Evolutionary conservation across 35 echinoderm and acorn worm genomes (phyloP).

Genomic region (Diadema setosum): DNA sequence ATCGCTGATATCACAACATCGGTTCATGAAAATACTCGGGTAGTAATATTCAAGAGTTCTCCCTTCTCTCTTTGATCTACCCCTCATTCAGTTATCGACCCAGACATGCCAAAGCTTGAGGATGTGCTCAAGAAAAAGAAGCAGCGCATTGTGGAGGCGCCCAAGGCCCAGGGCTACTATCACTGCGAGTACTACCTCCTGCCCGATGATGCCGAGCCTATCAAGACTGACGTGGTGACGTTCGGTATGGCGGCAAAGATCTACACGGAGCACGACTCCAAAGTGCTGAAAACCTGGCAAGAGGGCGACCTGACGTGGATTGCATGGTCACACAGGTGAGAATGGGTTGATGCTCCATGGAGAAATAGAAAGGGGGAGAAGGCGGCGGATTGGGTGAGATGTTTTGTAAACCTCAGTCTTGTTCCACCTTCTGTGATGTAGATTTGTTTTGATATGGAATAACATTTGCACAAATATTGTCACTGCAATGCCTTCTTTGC

Average conservation of each 20-base stretch:
- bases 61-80: not conserved
- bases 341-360: too few species aligned
- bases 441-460: too few species aligned
- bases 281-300: slow-evolving; percentile 99
- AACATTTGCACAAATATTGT: too few species aligned
- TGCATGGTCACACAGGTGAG: slow-evolving; percentile 96
- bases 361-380: too few species aligned
- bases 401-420: too few species aligned
- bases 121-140: slow-evolving; percentile 89
- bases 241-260: slow-evolving; percentile 99
- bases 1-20: not conserved
- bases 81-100: slow-evolving; percentile 47
- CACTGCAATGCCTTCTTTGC: too few species aligned
- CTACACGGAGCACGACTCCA: slow-evolving; percentile 97
- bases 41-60: not conserved
- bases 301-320: slow-evolving; percentile 98
- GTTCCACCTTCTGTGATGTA: too few species aligned
- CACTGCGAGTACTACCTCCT: slow-evolving; percentile 81
- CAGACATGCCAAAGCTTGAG: slow-evolving; percentile 70
- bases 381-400: too few species aligned
- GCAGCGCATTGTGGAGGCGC: slow-evolving; percentile 84
- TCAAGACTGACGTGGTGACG: slow-evolving; percentile 90
- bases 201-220: slow-evolving; percentile 89
- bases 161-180: slow-evolving; percentile 92
- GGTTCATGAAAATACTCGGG: not conserved